Conservation (phyloP, 2,113 vertebrate genomes). For the Alligator mississippiensis region DNA sequence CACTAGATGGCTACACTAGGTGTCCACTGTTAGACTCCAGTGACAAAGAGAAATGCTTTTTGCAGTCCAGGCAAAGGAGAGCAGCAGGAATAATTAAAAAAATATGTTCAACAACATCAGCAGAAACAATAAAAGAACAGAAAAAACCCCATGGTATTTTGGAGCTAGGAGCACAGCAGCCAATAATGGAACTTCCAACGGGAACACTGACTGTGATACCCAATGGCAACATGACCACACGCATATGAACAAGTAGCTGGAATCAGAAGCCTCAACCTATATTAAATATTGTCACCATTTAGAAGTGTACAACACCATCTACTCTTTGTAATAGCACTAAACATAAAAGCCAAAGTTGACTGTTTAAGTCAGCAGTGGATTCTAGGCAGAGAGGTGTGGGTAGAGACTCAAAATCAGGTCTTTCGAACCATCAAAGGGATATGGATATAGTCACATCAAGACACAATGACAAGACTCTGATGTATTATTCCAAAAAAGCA, state of each 20-base stretch:
- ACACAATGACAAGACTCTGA: accelerated
- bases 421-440: background rate
- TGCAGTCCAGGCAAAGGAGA: background rate
- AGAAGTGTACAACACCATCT: background rate
- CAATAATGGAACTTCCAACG: background rate
- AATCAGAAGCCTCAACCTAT: background rate
- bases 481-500: background rate
- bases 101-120: accelerated
- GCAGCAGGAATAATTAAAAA: background rate
- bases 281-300: accelerated
- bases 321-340: background rate
- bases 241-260: accelerated
- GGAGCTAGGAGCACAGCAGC: accelerated
- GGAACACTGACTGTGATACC: background rate
- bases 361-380: background rate
- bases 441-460: background rate
- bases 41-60: background rate
- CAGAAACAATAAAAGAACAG: background rate
- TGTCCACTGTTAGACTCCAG: no score
- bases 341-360: background rate
- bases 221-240: background rate
- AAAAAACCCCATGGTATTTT: background rate
- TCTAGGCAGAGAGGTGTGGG: accelerated
- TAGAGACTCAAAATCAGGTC: background rate
- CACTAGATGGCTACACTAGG: no score